Base-by-base conservation (phyloP, 2,113 vertebrate genomes). In the Sylvietta virens region DNA sequence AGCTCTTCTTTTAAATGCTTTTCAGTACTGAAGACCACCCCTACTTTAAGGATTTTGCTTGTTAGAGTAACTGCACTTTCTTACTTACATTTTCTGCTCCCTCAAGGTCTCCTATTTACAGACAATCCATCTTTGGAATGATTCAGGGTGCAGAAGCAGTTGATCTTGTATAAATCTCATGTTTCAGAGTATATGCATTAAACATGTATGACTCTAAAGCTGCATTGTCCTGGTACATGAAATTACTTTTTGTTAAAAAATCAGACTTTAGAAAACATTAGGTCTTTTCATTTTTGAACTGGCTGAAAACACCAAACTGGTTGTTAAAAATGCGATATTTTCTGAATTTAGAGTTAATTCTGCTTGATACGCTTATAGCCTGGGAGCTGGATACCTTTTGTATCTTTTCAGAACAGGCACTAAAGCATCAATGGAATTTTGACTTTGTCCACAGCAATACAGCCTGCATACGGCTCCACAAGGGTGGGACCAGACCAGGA, bases 111-210 rank as follows among this genome's bases (percentile, higher is more conserved):
- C 93, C 70, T 94, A 45, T 92, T 92, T 65, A 44, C 85, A 97
- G 91, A 73, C 79, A 94, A 90, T 84, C 86, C 84, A 37, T 90
- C 71, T 83, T 54, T 72, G 58, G 71, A 91, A 71, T 97, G 92
- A 97, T 96, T 97, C 92, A 97, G 92, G 77, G 71, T 97, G 96
- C 93, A 94, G 96, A 97, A 97, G 93, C 70, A 87, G 73, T 62
- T 95, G 71, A 90, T 97, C 39, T 51, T 73, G 31, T 86, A 92
- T 96, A 97, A 97, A 96, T 97, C 94, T 83, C 72, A 94, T 90
- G 70, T 58, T 89, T 95, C 71, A 88, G 53, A 58, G 71, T 22
- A 19, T 48, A 50, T 45, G 45, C 48, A 87, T 48, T 60, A 93
- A 91, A 76, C 54, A 66, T 6, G 7, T 31, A 18, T 81, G 64